A percentile compares a stretch with the other conserved stretches of the same genome.
phyloP scores from a whole-genome alignment of 2,888 invertebrate genomes.

The Coenonympha glycerion region DNA sequence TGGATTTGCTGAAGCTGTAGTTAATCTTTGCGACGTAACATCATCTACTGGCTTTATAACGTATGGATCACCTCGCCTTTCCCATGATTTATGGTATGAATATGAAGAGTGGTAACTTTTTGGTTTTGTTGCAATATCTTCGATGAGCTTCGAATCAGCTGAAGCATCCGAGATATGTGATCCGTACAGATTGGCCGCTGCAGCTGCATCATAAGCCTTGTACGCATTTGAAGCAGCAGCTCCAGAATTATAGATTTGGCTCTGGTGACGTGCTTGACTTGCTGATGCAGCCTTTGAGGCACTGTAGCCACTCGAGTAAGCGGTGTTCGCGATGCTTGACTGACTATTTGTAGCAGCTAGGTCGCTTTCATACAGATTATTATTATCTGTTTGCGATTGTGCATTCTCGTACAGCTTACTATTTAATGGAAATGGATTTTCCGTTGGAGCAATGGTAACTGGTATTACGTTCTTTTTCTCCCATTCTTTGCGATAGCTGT shows the following conservation, averaged over 20 bases:
- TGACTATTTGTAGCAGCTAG: conserved; percentile 37
- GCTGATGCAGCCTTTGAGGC: conserved; percentile 32
- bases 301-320: conserved; percentile 36
- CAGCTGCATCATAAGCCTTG: conserved; percentile 31
- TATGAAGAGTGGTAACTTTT: conserved; percentile 70
- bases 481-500: conserved; percentile 65
- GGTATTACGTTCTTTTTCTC: conserved; percentile 59
- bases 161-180: conserved; percentile 29
- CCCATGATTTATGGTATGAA: conserved; percentile 72
- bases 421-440: conserved; percentile 42
- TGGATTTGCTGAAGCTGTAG: conserved; percentile 37
- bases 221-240: conserved; percentile 31
- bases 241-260: conserved; percentile 2
- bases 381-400: conserved; percentile 31
- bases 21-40: conserved; percentile 44
- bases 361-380: conserved; percentile 34
- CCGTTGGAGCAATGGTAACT: conserved; percentile 37
- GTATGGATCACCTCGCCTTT: conserved; percentile 69
- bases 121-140: conserved; percentile 44
- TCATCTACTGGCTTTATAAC: conserved; percentile 54
- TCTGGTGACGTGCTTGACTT: conserved; percentile 29
- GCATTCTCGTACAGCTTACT: conserved; percentile 53
- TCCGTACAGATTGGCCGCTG: conserved; percentile 17
- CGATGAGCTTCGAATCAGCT: conserved; percentile 33
- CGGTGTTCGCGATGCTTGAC: conserved; percentile 27